These are phyloP conservation scores for Ciconia maguari DNA, from an alignment of 2,113 vertebrate genomes.

Conservation along the genomic window DNA sequence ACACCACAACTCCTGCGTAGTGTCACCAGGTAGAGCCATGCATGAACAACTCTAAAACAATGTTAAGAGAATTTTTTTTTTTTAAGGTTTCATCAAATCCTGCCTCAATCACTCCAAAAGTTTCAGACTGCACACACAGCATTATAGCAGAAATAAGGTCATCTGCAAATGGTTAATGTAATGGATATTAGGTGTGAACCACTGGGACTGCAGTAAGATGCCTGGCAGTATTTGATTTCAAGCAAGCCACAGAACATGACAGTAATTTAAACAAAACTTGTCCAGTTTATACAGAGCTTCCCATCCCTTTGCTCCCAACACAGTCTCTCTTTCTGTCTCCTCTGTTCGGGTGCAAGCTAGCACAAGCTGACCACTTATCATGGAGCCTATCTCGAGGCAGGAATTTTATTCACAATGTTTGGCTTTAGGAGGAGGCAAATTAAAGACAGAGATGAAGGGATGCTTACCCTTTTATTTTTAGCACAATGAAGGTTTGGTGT, in stretches of 20 bases:
- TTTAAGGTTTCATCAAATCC: background rate
- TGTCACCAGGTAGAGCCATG: background rate
- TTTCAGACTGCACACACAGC: background rate
- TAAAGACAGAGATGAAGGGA: background rate
- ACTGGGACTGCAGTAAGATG: background rate
- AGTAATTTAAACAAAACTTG: background rate
- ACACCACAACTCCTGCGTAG: rapidly evolving
- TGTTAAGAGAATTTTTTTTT: background rate
- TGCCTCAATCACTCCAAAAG: background rate
- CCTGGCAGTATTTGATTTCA: background rate
- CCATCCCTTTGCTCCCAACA: background rate
- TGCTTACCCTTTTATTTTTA: background rate
- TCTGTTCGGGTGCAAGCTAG: background rate
- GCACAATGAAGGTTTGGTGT: background rate
- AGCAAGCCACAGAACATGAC: background rate
- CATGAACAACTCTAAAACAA: background rate
- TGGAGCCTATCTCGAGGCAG: background rate
- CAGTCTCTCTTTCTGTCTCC: background rate
- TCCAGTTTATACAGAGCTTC: background rate
- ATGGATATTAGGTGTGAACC: background rate
- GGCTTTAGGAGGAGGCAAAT: background rate
- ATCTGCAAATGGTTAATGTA: background rate
- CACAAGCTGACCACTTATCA: background rate
- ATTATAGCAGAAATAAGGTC: background rate
- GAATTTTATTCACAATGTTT: background rate